Base-by-base conservation (phyloP, 2,797 vertebrate genomes). In the Gymnoscopelus microlampas region DNA sequence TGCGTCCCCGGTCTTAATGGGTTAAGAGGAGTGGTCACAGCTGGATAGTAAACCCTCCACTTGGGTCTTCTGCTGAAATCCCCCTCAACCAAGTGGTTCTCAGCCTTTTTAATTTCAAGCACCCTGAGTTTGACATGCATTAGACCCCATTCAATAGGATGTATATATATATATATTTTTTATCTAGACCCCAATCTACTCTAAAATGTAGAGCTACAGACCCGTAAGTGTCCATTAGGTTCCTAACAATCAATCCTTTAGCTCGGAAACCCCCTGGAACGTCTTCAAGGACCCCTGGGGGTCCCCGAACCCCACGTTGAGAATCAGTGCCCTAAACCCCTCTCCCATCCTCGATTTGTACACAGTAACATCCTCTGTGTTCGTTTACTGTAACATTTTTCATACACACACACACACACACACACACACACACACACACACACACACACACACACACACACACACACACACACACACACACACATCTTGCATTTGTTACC, bases 1-100 rank as follows among this genome's bases (percentile, higher is more conserved):
- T n/a, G n/a, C n/a, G n/a, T n/a, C n/a, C n/a, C n/a, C n/a, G n/a
- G n/a, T n/a, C n/a, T n/a, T n/a, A n/a, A n/a, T n/a, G n/a, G n/a
- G n/a, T n/a, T n/a, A 62, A 69, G 62, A 71, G 66, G 72, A 82
- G 67, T 65, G 70, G 70, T 59, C 73, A 53, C 85, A 85, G 87
- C 85, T 87, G 85, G 49, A 76, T 80, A 70, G 64, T 68, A 78
- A 63, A 78, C 77, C 81, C 71, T 19, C 77, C 66, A 54, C 51
- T 48, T 50, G 56, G 60, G 60, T 73, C 68, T 68, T 53, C 53
- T 51, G 32, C 66, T 50, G 75, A 68, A 77, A 76, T 68, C 66
- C 70, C 26, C 26, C 3, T 3, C 1, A 29, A 29, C 26, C 19
- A 19, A 29, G 26, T 29, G 26, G 26, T 29, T 29, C 26, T 29